Percentiles rank a stretch among this genome's conserved stretches.
Evolutionary conservation across 2,888 invertebrate species (phyloP).

Genomic region (Orthonevra nobilis): DNA sequence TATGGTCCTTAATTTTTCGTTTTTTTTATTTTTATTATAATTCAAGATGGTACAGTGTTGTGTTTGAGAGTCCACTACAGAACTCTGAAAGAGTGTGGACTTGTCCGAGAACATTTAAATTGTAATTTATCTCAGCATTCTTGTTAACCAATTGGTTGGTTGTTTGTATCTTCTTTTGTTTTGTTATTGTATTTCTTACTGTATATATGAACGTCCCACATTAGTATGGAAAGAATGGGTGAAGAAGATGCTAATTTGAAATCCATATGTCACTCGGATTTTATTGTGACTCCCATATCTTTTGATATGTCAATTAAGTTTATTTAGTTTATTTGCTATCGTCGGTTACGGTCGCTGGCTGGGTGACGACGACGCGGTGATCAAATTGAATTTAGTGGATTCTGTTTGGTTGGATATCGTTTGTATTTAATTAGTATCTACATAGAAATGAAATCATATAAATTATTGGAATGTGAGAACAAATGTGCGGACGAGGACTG

Average conservation of each 20-base stretch:
- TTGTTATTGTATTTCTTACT: neutral
- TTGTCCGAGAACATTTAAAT: constrained; percentile 58
- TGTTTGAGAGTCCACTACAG: neutral
- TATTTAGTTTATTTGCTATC: constrained; percentile 43
- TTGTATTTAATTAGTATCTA: constrained; percentile 65
- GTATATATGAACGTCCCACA: neutral
- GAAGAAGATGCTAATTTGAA: constrained; percentile 63
- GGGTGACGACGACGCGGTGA: constrained; percentile 15
- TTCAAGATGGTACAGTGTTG: neutral
- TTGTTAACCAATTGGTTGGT: constrained; percentile 70
- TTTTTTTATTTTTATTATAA: too few relatives aligned
- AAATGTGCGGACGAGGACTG: constrained; percentile 52
- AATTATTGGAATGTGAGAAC: constrained; percentile 64
- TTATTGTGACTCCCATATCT: constrained; percentile 65
- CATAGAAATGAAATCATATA: constrained; percentile 60
- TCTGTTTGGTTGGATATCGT: constrained; percentile 26
- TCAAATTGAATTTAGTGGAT: constrained; percentile 61
- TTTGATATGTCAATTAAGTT: constrained; percentile 70
- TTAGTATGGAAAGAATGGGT: constrained; percentile 8
- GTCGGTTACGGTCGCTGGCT: too few relatives aligned
- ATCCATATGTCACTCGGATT: constrained; percentile 68
- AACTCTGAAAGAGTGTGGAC: neutral
- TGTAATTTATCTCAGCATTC: constrained; percentile 69
- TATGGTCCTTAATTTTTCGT: constrained; percentile 27
- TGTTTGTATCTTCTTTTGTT: constrained; percentile 51